Evolutionary conservation across 2,888 invertebrate genomes (phyloP).

Genomic region (Scaptomyza caliginosa): DNA sequence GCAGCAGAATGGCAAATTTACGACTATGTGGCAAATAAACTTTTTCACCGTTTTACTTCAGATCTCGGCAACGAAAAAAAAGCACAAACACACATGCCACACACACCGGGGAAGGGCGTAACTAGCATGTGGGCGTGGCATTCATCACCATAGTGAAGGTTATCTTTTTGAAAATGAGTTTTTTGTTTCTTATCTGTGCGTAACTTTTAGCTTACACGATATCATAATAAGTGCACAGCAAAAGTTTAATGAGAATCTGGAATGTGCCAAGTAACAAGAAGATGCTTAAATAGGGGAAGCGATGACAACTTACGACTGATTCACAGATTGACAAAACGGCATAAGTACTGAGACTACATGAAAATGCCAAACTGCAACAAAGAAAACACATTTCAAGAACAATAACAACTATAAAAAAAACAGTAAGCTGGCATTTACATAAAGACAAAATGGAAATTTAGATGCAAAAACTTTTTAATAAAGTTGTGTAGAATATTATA

Average conservation of each 20-base stretch:
- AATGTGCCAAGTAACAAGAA: not conserved
- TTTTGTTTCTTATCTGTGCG: conserved; percentile 34
- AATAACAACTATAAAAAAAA: not conserved
- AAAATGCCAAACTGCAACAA: conserved; percentile 10
- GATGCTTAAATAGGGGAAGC: conserved; percentile 1
- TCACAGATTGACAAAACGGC: conserved; percentile 9
- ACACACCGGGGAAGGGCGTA: conserved; percentile 18
- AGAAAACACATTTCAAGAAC: conserved; percentile 3
- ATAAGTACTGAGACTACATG: conserved; percentile 11
- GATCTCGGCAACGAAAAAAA: conserved; percentile 5
- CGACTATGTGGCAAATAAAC: conserved; percentile 31
- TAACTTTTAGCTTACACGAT: conserved; percentile 37
- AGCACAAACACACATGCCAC: conserved; percentile 29
- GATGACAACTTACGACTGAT: conserved; percentile 14
- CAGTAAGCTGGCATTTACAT: conserved; percentile 7
- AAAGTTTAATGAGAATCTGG: conserved; percentile 47
- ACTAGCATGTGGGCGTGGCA: conserved; percentile 46
- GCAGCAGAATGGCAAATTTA: conserved; percentile 46
- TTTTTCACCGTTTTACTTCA: not conserved
- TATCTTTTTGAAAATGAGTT: conserved; percentile 46
- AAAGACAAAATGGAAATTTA: too few relatives aligned
- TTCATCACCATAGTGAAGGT: conserved; percentile 29
- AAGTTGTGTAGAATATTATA: too few relatives aligned
- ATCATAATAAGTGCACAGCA: conserved; percentile 42
- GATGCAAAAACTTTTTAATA: too few relatives aligned